These are phyloP conservation scores for Phrynocephalus versicolor DNA, from an alignment of 2,113 vertebrate genomes.

Conservation along the genomic window DNA sequence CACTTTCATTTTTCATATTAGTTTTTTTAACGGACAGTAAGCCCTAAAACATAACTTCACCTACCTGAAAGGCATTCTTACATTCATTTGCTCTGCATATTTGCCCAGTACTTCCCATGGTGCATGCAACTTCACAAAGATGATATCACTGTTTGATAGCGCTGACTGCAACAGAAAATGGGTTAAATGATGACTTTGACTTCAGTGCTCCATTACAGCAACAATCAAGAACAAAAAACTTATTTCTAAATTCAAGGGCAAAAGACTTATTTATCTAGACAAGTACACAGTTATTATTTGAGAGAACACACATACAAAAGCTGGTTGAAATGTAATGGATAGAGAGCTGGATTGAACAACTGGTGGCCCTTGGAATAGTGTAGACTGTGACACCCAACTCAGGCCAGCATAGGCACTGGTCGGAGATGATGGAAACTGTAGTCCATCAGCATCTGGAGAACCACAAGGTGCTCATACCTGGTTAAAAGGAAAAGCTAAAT, in stretches of 20 bases:
- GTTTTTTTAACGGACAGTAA: conserved; percentile 37
- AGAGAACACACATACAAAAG: neutral
- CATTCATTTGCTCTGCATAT: conserved; percentile 95
- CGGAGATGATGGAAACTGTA: too few species aligned
- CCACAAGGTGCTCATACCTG: too few species aligned
- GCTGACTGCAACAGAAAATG: conserved; percentile 84
- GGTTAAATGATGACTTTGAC: neutral
- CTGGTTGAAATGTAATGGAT: neutral
- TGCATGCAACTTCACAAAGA: conserved; percentile 93
- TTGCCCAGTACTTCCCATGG: conserved; percentile 95
- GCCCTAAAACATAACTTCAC: conserved; percentile 55
- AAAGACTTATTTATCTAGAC: neutral
- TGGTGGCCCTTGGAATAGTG: too few species aligned
- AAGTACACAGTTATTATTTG: neutral
- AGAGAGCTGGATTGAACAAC: neutral
- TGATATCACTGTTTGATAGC: conserved; percentile 89
- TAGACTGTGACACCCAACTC: too few species aligned
- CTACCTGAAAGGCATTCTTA: conserved; percentile 97
- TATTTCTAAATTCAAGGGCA: neutral
- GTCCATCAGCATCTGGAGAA: too few species aligned
- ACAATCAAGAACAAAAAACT: neutral
- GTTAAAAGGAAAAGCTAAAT: neutral
- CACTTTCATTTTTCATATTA: conserved; percentile 26
- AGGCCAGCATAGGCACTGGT: too few species aligned
- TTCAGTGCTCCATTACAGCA: neutral